Conservation (phyloP, 2,888 invertebrate genomes). For the Acrobasis suavella region DNA sequence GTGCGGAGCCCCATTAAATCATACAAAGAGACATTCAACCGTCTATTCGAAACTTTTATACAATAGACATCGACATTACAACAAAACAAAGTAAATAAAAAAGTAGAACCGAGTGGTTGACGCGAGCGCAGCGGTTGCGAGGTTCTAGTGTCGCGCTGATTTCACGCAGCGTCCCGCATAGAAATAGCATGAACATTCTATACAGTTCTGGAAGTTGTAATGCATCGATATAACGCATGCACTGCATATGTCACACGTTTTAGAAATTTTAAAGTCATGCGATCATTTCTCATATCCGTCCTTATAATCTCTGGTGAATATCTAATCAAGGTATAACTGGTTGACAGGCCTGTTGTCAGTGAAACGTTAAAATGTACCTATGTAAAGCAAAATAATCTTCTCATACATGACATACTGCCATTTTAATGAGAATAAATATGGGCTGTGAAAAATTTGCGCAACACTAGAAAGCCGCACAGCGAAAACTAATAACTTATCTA, state of each 20-base stretch:
- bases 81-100: conserved; percentile 54
- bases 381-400: too few species aligned
- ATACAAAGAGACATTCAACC: conserved; percentile 39
- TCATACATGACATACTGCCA: neutral
- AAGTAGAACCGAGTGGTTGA: conserved; percentile 44
- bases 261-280: too few species aligned
- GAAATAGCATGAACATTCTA: neutral
- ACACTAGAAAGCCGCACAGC: neutral
- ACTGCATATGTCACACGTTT: too few species aligned
- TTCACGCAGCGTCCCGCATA: neutral
- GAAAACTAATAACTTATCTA: conserved; percentile 10
- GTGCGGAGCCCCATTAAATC: conserved; percentile 22
- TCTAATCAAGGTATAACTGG: too few species aligned
- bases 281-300: too few species aligned
- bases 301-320: too few species aligned
- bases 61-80: conserved; percentile 46
- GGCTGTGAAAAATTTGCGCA: neutral
- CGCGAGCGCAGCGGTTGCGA: conserved; percentile 25
- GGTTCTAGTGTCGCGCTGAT: conserved; percentile 5
- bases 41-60: conserved; percentile 41
- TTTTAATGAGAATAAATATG: neutral
- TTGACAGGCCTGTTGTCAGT: too few species aligned
- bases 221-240: too few species aligned
- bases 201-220: too few species aligned
- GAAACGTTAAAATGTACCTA: too few species aligned